Base-by-base conservation (phyloP, 2,113 vertebrate genomes). In the Pachycephala philippinensis region DNA sequence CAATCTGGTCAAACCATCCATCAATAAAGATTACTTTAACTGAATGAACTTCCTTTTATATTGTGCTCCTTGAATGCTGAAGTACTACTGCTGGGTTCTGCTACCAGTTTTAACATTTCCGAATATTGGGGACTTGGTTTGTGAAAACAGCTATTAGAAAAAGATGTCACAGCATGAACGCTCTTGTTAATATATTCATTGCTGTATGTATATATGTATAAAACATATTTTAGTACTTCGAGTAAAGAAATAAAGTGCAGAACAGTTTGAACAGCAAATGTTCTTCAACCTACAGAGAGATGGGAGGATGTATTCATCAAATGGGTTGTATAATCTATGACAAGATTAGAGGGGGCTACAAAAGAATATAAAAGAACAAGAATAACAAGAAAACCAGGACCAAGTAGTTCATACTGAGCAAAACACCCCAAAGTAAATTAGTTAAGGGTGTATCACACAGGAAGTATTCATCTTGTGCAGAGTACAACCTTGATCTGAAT, bases 211-310 rank as follows among this genome's bases (percentile, higher is more conserved):
- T 86, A 60, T 60, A 44, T 56, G 63, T 70, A 66, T 42, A 87
- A 70, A 92, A 53, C 10, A 27, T 63, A 80, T 72, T 87, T 87
- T 72, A 52, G n/a, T 80, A 14, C 27, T 86, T 85, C 26, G 85
- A 56, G 23, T 47, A 82, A 89, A 18, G 39, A 92, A 83, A 64
- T 49, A 61, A 79, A 91, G 15, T 33, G 19, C 39, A 66, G 33
- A 76, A 92, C 54, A 91, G 33, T 75, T 85, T 85, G 87, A 90
- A 71, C 40, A 81, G 57, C 74, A 95, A 93, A 85, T 72, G 40
- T 59, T 95, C 72, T 83, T 89, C 92, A 92, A 66, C 78, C 72
- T 83, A 88, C 61, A 85, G 49, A 87, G 50, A 80, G 52, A 68
- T 54, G 21, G 35, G 33, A 92, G 42, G 31, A 14, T 31, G 11